Evolutionary conservation across 2,797 vertebrate genomes (phyloP).

Genomic region (Melanogrammus aeglefinus): DNA sequence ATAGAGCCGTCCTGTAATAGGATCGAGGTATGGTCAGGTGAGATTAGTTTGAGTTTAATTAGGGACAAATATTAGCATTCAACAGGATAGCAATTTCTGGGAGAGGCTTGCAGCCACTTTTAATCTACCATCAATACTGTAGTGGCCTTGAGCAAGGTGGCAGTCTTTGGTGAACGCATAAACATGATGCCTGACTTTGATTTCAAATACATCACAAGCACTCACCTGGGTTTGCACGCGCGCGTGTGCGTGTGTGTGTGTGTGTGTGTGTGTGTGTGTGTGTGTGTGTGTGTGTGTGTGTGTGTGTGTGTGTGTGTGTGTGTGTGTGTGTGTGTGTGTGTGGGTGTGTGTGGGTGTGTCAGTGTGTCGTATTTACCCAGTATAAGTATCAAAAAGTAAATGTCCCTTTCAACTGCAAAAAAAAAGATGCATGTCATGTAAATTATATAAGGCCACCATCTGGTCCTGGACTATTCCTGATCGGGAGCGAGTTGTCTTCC

Average conservation of each 20-base stretch:
- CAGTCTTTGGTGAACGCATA: too few species aligned
- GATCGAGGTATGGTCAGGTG: too few species aligned
- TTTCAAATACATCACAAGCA: neutral
- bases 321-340: neutral
- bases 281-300: neutral
- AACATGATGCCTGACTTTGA: neutral
- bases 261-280: conserved; percentile 10
- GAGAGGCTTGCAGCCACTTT: too few species aligned
- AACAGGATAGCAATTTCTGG: too few species aligned
- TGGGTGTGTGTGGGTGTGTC: neutral
- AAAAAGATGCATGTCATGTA: neutral
- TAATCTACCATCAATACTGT: too few species aligned
- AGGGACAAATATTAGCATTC: too few species aligned
- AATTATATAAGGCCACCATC: neutral
- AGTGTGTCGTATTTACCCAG: neutral
- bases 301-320: neutral
- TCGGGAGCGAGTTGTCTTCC: neutral
- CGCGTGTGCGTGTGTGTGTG: conserved; percentile 1
- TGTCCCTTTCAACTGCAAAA: neutral
- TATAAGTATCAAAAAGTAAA: conserved; percentile 3
- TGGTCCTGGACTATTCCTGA: neutral
- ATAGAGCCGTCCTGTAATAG: too few species aligned
- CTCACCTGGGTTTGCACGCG: neutral
- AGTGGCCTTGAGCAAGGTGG: conserved; percentile 4
- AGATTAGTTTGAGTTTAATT: too few species aligned